Evolutionary conservation across 2,888 invertebrate genomes (phyloP), one percentile per base, ranked within the genome.

Genomic region (Ecliptopera silaceata): DNA sequence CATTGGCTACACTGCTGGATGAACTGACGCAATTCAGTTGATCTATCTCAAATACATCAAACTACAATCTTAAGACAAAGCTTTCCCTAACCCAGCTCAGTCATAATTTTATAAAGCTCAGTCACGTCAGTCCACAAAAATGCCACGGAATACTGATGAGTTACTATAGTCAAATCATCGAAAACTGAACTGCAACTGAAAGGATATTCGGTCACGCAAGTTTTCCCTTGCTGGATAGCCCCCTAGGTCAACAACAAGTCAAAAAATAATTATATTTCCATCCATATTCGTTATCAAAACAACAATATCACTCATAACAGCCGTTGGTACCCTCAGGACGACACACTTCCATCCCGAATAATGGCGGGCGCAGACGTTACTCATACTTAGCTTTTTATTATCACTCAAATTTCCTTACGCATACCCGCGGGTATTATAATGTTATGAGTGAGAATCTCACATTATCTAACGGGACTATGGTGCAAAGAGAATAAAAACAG

Each of bases 361-460:
- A 63, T 61, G 62, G 56, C 50, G 43, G 50, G 44, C 57, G 10
- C 54, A 64, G 34, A 15, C 50, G 60, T 66, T 60, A 61, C 61
- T 64, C 56, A 56, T 52, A 66, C 64, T 66, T 64, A 56, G 62
- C 57, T 80, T 82, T 87, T 87, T 87, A 88, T 86, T 87, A 84
- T 84, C 84, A 84, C 84, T 86, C 82, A 81, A 84, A 87, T 85
- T 82, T 84, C 83, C 82, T 76, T 79, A 79, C 67, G 77, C 78
- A 75, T 79, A 77, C 81, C 75, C 80, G 66, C 65, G 77, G 81
- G 81, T 78, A 73, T 79, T 78, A 76, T 84, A 77, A 75, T 82
- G 82, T 77, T 79, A 82, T 82, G 80, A 79, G 77, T 76, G 79
- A 72, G 80, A 79, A 26, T 26, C 81, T 84, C 77, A 77, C 83